Percentiles rank a stretch among this genome's conserved stretches.
phyloP scores from a whole-genome alignment of 2,113 vertebrate species.

The Emydocephalus ijimae region DNA sequence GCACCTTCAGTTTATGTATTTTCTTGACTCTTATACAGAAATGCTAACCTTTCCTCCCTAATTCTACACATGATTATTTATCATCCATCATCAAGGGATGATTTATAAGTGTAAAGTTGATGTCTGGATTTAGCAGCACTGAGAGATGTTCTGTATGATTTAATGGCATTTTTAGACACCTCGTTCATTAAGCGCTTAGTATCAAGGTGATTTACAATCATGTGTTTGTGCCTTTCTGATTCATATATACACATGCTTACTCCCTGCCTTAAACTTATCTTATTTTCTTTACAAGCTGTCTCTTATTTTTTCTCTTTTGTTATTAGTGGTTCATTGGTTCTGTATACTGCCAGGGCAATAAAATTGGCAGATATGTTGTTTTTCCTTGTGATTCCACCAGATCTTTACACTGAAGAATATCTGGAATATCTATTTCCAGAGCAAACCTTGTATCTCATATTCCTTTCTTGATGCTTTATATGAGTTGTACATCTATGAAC shows the following conservation, averaged over 20 bases:
- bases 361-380: neutral
- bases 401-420: neutral
- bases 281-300: neutral
- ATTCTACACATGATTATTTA: neutral
- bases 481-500: neutral
- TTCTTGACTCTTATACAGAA: neutral
- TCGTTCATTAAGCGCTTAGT: neutral
- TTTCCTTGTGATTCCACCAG: neutral
- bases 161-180: neutral
- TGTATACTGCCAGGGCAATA: too few relatives aligned
- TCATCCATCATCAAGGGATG: neutral
- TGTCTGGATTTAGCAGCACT: neutral
- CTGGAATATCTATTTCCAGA: neutral
- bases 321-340: neutral
- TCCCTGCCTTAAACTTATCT: neutral
- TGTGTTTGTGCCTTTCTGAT: neutral
- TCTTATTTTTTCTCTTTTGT: neutral
- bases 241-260: neutral
- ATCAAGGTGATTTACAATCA: neutral
- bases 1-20: neutral
- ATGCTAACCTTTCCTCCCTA: neutral
- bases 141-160: neutral
- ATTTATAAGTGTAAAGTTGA: neutral
- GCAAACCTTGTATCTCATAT: neutral
- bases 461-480: neutral